Percentiles rank a stretch among this genome's conserved stretches.
phyloP scores from a whole-genome alignment of 2,113 vertebrate genomes.

The Podocnemis expansa region DNA sequence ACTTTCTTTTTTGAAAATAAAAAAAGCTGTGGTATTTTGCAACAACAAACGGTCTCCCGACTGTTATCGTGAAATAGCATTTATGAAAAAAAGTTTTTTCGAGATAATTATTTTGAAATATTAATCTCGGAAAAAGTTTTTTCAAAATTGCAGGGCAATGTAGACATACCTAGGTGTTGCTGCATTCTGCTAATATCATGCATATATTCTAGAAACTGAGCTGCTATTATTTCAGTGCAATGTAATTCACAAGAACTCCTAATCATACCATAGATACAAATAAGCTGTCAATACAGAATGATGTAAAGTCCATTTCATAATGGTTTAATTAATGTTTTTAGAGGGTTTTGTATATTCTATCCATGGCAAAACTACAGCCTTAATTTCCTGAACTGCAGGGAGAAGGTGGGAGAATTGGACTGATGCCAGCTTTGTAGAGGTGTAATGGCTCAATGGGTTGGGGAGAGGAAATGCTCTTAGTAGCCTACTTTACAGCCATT shows the following conservation, averaged over 20 bases:
- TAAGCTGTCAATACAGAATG: neutral
- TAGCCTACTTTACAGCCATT: neutral
- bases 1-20: no score
- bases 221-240: neutral
- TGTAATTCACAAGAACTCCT: neutral
- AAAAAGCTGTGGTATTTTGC: no score
- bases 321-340: neutral
- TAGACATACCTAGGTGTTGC: no score
- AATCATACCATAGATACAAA: neutral
- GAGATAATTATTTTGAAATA: no score
- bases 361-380: neutral
- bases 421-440: neutral
- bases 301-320: neutral
- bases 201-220: neutral
- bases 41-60: no score
- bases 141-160: no score
- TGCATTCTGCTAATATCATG: neutral
- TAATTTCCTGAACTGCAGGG: neutral
- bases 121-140: no score
- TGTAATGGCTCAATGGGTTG: neutral
- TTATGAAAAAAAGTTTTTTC: no score
- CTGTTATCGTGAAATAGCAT: no score
- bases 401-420: neutral
- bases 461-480: neutral
- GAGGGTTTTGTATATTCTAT: neutral